Evolutionary conservation across 2,113 vertebrate species (phyloP).

Genomic region (Candoia aspera): DNA sequence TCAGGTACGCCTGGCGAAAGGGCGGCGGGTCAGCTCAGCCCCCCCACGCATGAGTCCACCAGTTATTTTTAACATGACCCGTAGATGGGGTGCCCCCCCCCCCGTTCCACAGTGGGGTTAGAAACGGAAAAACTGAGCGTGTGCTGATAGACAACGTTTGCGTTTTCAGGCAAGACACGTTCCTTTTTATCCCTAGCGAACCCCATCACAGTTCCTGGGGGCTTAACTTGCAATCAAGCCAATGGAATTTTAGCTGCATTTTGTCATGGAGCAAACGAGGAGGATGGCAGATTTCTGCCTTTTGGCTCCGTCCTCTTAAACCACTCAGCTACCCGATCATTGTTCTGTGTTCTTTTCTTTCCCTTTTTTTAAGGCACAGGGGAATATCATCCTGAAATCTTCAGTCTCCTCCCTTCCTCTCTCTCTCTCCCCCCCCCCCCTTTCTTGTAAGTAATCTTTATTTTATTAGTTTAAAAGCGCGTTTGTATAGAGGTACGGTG

Average conservation of each 20-base stretch:
- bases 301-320: neutral
- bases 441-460: conserved; percentile 33
- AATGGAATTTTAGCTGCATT: neutral
- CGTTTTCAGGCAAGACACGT: neutral
- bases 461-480: conserved; percentile 33
- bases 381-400: neutral
- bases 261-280: neutral
- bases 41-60: neutral
- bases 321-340: neutral
- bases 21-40: neutral
- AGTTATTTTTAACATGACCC: neutral
- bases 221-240: neutral
- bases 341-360: neutral
- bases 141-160: no score
- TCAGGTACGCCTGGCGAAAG: neutral
- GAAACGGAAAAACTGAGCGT: neutral
- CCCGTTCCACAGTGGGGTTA: neutral
- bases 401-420: neutral
- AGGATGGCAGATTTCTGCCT: neutral
- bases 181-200: neutral
- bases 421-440: neutral
- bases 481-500: conserved; percentile 44
- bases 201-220: neutral
- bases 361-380: neutral
- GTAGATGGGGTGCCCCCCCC: neutral